A percentile compares a stretch with the other conserved stretches of the same genome.
These are phyloP conservation scores for Clarias platycephalus DNA, from an alignment of 2,797 vertebrate genomes.

Conservation along the genomic window DNA sequence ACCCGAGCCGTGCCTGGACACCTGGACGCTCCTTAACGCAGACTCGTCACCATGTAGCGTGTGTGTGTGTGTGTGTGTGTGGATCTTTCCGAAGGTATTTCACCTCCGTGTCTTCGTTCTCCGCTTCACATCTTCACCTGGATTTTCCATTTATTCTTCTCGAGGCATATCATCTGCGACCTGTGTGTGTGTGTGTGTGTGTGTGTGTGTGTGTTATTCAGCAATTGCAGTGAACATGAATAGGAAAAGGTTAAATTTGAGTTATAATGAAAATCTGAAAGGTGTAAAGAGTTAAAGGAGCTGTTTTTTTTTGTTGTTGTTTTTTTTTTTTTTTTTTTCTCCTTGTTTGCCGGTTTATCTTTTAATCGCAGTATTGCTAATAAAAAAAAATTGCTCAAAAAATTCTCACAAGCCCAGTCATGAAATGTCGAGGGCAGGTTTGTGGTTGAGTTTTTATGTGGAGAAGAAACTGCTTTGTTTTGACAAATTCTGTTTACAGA, in stretches of 20 bases:
- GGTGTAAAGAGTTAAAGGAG: not conserved
- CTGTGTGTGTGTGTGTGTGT: too few species aligned
- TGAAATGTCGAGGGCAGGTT: not conserved
- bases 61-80: not conserved
- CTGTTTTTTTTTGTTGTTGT: not conserved
- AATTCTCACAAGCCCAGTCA: not conserved
- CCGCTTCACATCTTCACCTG: not conserved
- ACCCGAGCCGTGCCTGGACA: not conserved
- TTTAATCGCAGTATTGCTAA: not conserved
- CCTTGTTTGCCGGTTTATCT: not conserved
- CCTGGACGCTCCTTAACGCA: not conserved
- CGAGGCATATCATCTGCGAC: not conserved
- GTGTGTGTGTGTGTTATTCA: not conserved
- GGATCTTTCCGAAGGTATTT: not conserved
- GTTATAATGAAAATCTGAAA: not conserved
- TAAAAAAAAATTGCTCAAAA: not conserved
- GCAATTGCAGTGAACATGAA: not conserved
- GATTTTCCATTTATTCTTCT: not conserved
- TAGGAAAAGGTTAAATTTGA: not conserved
- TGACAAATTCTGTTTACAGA: not conserved
- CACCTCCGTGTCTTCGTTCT: not conserved
- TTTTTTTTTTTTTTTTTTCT: too few species aligned
- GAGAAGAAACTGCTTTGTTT: not conserved
- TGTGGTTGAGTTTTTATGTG: not conserved
- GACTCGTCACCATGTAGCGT: not conserved